phyloP scores from a whole-genome alignment of 1,140 invertebrate genomes.

The Nephotettix cincticeps region DNA sequence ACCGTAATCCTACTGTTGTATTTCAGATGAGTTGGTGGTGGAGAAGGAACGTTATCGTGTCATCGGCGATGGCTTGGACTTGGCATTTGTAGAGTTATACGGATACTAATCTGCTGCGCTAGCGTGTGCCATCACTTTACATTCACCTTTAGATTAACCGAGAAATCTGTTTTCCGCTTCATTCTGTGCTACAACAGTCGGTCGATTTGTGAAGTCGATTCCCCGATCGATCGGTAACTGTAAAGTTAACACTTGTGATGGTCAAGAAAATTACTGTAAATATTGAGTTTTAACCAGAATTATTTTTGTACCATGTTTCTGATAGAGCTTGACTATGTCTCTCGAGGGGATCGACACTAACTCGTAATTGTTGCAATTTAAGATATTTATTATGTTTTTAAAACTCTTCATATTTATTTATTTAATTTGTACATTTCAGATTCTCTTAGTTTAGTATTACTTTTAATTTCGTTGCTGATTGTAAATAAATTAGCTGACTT shows the following conservation, averaged over 20 bases:
- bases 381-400: slow-evolving; percentile 12
- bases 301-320: not conserved
- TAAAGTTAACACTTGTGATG: not conserved
- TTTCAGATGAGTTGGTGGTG: slow-evolving; percentile 95
- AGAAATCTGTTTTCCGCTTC: slow-evolving; percentile 21
- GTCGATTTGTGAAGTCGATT: not conserved
- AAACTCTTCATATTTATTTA: slow-evolving; percentile 18
- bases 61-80: slow-evolving; percentile 98
- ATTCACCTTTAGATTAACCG: slow-evolving; percentile 22
- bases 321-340: not conserved
- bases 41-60: slow-evolving; percentile 99
- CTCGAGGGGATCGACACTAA: not conserved
- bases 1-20: slow-evolving; percentile 16
- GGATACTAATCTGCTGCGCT: slow-evolving; percentile 59
- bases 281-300: not conserved
- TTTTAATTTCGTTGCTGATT: slow-evolving; percentile 5
- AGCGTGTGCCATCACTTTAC: slow-evolving; percentile 21
- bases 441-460: not conserved
- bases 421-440: slow-evolving; percentile 14
- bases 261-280: not conserved
- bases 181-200: not conserved
- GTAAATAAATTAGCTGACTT: slow-evolving; percentile 13
- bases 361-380: slow-evolving; percentile 11
- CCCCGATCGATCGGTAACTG: not conserved
- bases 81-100: slow-evolving; percentile 96